phyloP scores from a whole-genome alignment of 1,140 invertebrate species.

The Ylistrum balloti region DNA sequence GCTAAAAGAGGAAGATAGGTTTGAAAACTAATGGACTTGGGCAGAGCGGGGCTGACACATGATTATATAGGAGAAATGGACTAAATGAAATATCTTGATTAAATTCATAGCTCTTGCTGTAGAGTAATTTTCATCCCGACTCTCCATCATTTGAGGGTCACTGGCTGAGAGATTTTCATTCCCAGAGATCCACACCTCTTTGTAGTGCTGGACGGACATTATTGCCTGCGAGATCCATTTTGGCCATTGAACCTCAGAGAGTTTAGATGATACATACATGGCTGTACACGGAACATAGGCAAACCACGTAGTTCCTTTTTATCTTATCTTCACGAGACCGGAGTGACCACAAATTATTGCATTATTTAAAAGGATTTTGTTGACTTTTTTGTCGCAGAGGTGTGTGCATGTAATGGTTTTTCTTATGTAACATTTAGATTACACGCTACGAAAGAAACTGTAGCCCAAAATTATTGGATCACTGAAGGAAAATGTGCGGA shows the following conservation, averaged over 20 bases:
- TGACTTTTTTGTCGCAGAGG: neutral
- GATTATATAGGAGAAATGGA: conserved; percentile 44
- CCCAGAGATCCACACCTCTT: conserved; percentile 37
- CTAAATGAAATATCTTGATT: conserved; percentile 48
- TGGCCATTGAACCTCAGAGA: neutral
- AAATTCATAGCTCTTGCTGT: conserved; percentile 41
- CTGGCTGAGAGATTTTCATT: conserved; percentile 33
- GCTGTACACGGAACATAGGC: neutral
- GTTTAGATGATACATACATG: conserved; percentile 27
- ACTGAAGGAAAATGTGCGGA: conserved; percentile 15
- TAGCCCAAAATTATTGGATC: conserved; percentile 26
- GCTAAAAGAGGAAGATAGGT: conserved; percentile 38
- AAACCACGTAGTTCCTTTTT: neutral
- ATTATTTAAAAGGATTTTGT: conserved; percentile 36
- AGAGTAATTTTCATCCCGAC: conserved; percentile 15
- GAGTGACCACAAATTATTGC: neutral
- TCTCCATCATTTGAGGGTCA: conserved; percentile 33
- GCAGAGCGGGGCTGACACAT: conserved; percentile 41
- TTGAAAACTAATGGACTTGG: conserved; percentile 38
- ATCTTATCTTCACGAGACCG: conserved; percentile 32
- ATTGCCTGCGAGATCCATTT: conserved; percentile 1
- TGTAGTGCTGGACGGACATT: conserved; percentile 24
- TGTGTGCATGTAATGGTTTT: conserved; percentile 9
- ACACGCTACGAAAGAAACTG: conserved; percentile 24
- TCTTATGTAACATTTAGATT: conserved; percentile 40